Percentiles rank a stretch among this genome's conserved stretches.
These are phyloP conservation scores for Myotis pilosus DNA, from an alignment of 2,797 vertebrate genomes.

Conservation along the genomic window DNA sequence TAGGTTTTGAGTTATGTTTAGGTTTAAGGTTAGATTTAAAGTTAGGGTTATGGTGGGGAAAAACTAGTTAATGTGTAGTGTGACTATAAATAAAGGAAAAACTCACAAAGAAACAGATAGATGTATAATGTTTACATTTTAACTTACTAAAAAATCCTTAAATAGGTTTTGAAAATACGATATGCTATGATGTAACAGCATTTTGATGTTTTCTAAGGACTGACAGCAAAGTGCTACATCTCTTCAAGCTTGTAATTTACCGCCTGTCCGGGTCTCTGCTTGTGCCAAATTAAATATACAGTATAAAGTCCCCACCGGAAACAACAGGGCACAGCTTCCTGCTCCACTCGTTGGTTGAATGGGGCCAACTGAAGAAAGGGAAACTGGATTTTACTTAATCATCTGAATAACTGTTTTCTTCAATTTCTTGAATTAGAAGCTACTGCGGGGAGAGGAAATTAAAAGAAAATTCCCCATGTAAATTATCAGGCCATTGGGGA, in stretches of 20 bases:
- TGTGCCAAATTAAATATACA: conserved; percentile 67
- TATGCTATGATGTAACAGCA: conserved; percentile 68
- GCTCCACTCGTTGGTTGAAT: conserved; percentile 31
- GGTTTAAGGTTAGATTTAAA: not conserved
- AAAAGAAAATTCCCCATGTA: not conserved
- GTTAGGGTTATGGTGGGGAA: not conserved
- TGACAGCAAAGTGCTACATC: conserved; percentile 55
- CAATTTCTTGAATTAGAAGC: conserved; percentile 42
- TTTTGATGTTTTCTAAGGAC: conserved; percentile 68
- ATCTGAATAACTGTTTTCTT: conserved; percentile 51
- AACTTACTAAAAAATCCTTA: conserved; percentile 69
- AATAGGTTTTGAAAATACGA: conserved; percentile 33
- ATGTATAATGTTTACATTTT: conserved; percentile 71
- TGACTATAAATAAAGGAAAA: conserved; percentile 55
- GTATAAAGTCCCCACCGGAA: conserved; percentile 29
- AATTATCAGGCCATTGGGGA: not conserved
- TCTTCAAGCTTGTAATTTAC: conserved; percentile 73
- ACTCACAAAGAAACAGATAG: conserved; percentile 58
- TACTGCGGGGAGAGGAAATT: not conserved
- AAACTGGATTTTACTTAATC: conserved; percentile 51
- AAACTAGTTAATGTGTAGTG: conserved; percentile 29
- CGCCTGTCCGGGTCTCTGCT: conserved; percentile 59
- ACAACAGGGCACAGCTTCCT: conserved; percentile 44
- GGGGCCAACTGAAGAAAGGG: conserved; percentile 41
- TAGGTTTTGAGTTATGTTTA: not conserved